phyloP scores from a whole-genome alignment of 2,888 invertebrate species.

The Phania funesta region DNA sequence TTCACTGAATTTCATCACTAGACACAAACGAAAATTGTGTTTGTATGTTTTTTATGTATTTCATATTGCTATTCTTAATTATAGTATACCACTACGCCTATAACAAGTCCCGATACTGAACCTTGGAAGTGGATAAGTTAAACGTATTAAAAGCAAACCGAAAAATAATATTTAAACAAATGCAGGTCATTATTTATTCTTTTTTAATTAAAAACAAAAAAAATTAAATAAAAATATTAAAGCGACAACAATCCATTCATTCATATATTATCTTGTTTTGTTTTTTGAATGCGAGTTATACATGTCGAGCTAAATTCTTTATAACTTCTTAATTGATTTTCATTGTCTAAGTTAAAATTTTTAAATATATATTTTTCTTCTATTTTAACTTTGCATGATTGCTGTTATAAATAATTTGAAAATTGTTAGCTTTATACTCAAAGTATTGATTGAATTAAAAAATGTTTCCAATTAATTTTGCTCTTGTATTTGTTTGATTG shows the following conservation, averaged over 20 bases:
- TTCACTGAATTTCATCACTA: not conserved
- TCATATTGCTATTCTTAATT: slow-evolving; percentile 71
- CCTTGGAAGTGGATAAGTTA: slow-evolving; percentile 91
- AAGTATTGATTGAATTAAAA: not conserved
- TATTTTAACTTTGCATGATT: slow-evolving; percentile 58
- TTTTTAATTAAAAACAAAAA: slow-evolving; percentile 42
- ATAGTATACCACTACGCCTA: slow-evolving; percentile 90
- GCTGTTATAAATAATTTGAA: slow-evolving; percentile 52
- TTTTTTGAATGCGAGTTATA: slow-evolving; percentile 61
- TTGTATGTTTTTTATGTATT: slow-evolving; percentile 55
- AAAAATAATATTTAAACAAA: slow-evolving; percentile 50
- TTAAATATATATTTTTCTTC: slow-evolving; percentile 1
- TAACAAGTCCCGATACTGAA: slow-evolving; percentile 93
- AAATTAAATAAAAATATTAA: slow-evolving; percentile 36
- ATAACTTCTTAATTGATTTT: slow-evolving; percentile 12
- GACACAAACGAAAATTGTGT: not conserved
- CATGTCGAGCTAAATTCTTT: slow-evolving; percentile 47
- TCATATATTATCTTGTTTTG: slow-evolving; percentile 26
- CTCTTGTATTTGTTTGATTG: not conserved
- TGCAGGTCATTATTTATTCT: slow-evolving; percentile 64
- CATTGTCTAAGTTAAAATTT: slow-evolving; percentile 20
- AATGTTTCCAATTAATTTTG: slow-evolving; percentile 4
- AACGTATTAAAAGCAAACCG: slow-evolving; percentile 74
- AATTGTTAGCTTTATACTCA: not conserved
- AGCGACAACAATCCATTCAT: slow-evolving; percentile 67